phyloP scores from a whole-genome alignment of 2,888 invertebrate species.

The Trachelus stipa region DNA sequence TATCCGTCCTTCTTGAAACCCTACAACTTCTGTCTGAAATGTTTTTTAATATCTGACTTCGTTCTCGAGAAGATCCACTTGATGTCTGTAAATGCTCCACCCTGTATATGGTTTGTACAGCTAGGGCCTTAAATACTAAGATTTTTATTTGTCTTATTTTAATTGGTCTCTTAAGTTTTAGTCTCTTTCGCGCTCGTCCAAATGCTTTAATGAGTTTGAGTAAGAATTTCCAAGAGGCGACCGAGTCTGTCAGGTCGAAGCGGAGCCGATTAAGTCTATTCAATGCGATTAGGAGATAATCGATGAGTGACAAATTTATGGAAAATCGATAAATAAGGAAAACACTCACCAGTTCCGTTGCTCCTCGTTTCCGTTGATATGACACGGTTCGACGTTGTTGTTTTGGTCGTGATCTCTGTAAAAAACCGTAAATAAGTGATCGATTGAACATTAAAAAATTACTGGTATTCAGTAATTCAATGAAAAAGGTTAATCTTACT shows the following conservation, averaged over 20 bases:
- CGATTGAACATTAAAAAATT: background rate
- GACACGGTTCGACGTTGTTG: slow-evolving; percentile 50
- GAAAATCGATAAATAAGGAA: background rate
- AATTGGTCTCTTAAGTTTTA: background rate
- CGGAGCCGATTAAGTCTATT: background rate
- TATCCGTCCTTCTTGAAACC: too few relatives aligned
- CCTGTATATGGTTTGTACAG: too few relatives aligned
- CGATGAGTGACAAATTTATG: background rate
- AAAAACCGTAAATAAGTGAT: background rate
- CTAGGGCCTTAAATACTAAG: background rate
- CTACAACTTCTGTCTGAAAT: too few relatives aligned
- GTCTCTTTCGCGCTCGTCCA: too few relatives aligned
- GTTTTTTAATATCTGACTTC: too few relatives aligned
- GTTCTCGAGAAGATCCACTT: too few relatives aligned
- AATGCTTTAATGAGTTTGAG: background rate
- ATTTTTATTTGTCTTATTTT: background rate
- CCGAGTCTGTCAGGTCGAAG: background rate
- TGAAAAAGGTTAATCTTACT: slow-evolving; percentile 57
- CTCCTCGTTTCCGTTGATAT: slow-evolving; percentile 46
- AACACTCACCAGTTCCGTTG: slow-evolving; percentile 57
- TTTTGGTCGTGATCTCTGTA: slow-evolving; percentile 58
- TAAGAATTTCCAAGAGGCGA: background rate
- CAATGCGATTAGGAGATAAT: background rate
- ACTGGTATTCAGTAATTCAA: slow-evolving; percentile 3
- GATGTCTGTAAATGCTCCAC: too few relatives aligned